These are phyloP conservation scores for Steatocranus sp. DNA, from an alignment of 2,797 vertebrate species.

Conservation along the genomic window DNA sequence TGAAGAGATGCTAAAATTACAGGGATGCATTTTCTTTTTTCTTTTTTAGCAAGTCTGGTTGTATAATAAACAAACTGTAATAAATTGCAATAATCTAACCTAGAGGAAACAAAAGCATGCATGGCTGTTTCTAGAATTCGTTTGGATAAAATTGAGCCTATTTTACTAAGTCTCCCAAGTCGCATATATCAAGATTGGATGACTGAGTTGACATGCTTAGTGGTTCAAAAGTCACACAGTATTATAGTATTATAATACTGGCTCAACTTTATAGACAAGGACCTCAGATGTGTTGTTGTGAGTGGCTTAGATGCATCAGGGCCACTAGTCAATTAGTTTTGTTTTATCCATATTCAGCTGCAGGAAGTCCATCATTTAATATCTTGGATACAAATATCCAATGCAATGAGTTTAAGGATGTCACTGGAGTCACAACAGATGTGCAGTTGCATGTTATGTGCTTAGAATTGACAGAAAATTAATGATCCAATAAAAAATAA, in stretches of 20 bases:
- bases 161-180: not conserved
- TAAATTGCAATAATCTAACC: not conserved
- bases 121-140: not conserved
- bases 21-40: not conserved
- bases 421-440: not conserved
- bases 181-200: not conserved
- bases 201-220: not conserved
- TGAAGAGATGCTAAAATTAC: not conserved
- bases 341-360: not conserved
- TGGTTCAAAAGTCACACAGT: not conserved
- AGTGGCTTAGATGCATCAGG: not conserved
- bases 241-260: too few relatives aligned
- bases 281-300: not conserved
- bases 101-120: not conserved
- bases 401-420: not conserved
- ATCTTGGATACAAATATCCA: not conserved
- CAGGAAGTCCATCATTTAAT: not conserved
- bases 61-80: not conserved
- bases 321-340: not conserved
- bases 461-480: slow-evolving; percentile 13
- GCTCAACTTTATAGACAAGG: not conserved
- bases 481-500: slow-evolving; percentile 1
- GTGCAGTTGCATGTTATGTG: not conserved
- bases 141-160: not conserved
- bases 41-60: not conserved